Evolutionary conservation across 1,140 invertebrate species (phyloP).

Genomic region (Amphibalanus amphitrite): DNA sequence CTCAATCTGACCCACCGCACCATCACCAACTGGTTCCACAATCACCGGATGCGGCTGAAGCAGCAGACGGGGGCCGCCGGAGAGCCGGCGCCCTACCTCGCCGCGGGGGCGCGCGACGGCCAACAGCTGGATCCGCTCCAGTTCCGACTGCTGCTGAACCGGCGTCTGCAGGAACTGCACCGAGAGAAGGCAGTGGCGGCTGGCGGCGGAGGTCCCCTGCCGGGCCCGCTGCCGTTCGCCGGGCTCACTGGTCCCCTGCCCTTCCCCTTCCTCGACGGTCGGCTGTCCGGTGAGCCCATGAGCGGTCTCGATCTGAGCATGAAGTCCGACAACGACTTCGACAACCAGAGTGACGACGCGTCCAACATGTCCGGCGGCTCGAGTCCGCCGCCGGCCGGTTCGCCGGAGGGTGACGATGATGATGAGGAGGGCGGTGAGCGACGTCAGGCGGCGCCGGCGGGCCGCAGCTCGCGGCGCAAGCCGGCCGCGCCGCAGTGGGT

Average conservation of each 20-base stretch:
- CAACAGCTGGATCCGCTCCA: slow-evolving; percentile 65
- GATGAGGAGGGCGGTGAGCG: slow-evolving; percentile 36
- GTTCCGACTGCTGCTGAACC: slow-evolving; percentile 68
- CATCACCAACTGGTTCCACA: slow-evolving; percentile 99
- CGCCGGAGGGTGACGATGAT: slow-evolving; percentile 36
- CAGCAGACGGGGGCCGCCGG: slow-evolving; percentile 31
- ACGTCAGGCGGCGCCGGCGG: slow-evolving; percentile 10
- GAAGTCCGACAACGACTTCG: slow-evolving; percentile 19
- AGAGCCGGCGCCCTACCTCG: slow-evolving; percentile 11
- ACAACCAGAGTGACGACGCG: slow-evolving; percentile 20
- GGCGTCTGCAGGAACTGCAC: slow-evolving; percentile 65
- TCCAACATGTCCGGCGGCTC: slow-evolving; percentile 19
- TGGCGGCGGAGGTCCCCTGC: slow-evolving; percentile 49
- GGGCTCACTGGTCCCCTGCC: slow-evolving; percentile 39
- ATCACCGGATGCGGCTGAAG: slow-evolving; percentile 95
- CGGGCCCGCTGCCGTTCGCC: slow-evolving; percentile 54
- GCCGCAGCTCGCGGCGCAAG: slow-evolving; percentile 45
- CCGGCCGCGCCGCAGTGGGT: slow-evolving; percentile 93
- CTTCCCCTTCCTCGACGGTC: slow-evolving; percentile 13
- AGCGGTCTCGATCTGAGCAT: slow-evolving; percentile 28
- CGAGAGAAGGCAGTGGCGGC: slow-evolving; percentile 46
- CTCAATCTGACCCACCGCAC: slow-evolving; percentile 82
- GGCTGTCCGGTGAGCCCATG: slow-evolving; percentile 16
- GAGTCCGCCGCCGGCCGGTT: slow-evolving; percentile 22
- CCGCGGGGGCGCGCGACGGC: slow-evolving; percentile 16